phyloP scores from a whole-genome alignment of 2,797 vertebrate genomes.

The Kryptopterus vitreolus region DNA sequence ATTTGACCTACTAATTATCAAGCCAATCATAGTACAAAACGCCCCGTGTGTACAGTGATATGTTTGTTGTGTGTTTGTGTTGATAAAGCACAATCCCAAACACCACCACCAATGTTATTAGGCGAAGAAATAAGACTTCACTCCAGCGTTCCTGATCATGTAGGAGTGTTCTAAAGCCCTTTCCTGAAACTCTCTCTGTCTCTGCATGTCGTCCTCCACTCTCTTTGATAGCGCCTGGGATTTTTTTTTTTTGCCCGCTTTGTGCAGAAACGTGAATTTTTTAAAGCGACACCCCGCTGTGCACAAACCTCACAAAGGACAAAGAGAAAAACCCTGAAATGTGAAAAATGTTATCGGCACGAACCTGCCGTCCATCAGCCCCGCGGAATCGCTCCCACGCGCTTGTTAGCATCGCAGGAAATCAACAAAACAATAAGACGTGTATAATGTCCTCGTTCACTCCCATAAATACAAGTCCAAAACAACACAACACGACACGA shows the following conservation, averaged over 20 bases:
- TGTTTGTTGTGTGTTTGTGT: neutral
- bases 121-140: neutral
- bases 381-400: constrained; percentile 15
- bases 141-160: neutral
- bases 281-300: neutral
- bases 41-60: too few relatives aligned
- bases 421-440: too few relatives aligned
- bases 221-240: neutral
- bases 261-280: neutral
- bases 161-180: neutral
- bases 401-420: constrained; percentile 18
- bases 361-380: constrained; percentile 14
- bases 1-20: too few relatives aligned
- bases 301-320: neutral
- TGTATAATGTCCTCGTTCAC: too few relatives aligned
- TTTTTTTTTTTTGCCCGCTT: neutral
- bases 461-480: too few relatives aligned
- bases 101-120: too few relatives aligned
- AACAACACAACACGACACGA: too few relatives aligned
- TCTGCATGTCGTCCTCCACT: neutral
- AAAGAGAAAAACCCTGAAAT: constrained; percentile 18
- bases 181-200: neutral
- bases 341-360: constrained; percentile 16
- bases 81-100: neutral
- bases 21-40: too few relatives aligned